Base-by-base conservation (phyloP, 2,888 invertebrate species). In the Nymphalis urticae region DNA sequence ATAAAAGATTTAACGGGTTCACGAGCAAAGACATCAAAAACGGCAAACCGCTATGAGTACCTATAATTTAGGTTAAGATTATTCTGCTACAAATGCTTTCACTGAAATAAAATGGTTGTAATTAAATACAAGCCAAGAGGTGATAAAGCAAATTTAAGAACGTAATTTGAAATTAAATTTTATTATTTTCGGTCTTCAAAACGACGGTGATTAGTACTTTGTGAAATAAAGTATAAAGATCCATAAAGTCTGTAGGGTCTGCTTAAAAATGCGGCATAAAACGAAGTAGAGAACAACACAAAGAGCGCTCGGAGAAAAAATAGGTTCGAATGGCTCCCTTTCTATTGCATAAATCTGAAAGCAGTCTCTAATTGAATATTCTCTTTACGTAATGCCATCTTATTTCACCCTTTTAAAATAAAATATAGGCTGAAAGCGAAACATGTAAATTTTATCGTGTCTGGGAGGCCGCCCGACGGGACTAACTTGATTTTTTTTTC, bases 391-490 rank as follows among this genome's bases (percentile, higher is more conserved):
- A 89, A 89, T 85, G 80, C 84, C 83, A 82, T 85, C 87, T 89
- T 89, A 89, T 85, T 91, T 87, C 86, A 90, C 90, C 90, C 90
- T 88, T 91, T 76, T 89, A 90, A 89, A 91, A 89, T 88, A 90
- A 92, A 92, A 89, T 90, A 90, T 85, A 88, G 85, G 83, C 85
- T 82, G 85, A 84, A 86, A 87, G 85, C 83, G 87, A 89, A 90
- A 89, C 89, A 92, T 92, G 92, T 90, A 92, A 92, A 92, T 92
- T 91, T 89, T 86, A 90, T 89, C 88, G 88, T 82, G 87, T 87
- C 89, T 87, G 85, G 82, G 83, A 79, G 80, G 80, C 82, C 85
- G 78, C 77, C 77, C 80, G 81, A 75, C 77, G 85, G 85, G 86
- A 84, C 80, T 75, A 77, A 79, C 83, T 77, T 82, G 80, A 86